phyloP scores from a whole-genome alignment of 2,113 vertebrate genomes.

The Synodontis membranacea region DNA sequence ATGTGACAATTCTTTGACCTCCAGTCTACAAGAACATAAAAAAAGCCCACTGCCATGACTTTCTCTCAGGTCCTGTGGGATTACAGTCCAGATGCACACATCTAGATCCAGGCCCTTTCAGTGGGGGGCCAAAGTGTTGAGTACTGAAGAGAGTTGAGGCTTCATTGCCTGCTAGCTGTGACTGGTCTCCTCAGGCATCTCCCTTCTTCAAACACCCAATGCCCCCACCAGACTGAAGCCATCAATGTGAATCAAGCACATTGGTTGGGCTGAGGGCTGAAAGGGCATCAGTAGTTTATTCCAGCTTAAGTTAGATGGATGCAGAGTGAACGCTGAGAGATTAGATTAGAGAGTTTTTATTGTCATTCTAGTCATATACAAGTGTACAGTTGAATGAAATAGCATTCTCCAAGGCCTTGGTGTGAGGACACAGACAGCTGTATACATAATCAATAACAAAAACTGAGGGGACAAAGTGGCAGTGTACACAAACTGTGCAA shows the following conservation, averaged over 20 bases:
- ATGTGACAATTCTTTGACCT: not conserved
- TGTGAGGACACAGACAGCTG: not conserved
- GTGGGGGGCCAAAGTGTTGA: slow-evolving; percentile 7
- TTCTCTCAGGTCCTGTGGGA: not conserved
- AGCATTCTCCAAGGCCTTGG: not conserved
- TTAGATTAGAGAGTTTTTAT: not conserved
- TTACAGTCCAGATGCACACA: not conserved
- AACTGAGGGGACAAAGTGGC: not conserved
- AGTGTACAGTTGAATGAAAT: not conserved
- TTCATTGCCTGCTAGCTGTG: slow-evolving; percentile 16
- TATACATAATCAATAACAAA: not conserved
- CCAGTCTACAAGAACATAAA: not conserved
- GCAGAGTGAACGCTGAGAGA: not conserved
- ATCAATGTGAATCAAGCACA: slow-evolving; percentile 6
- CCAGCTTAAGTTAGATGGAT: not conserved
- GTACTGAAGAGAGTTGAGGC: not conserved
- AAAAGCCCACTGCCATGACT: not conserved
- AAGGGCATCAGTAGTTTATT: slow-evolving; percentile 17
- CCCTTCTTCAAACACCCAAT: slow-evolving; percentile 35
- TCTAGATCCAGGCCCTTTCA: not conserved
- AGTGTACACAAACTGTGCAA: not conserved
- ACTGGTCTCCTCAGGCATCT: slow-evolving; percentile 1
- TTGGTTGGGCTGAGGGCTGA: too few relatives aligned
- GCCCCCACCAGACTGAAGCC: not conserved
- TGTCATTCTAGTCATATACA: not conserved